Percentiles rank a stretch among this genome's conserved stretches.
Conservation (phyloP, 2,797 vertebrate species). For the Pantherophis vulpinus region DNA sequence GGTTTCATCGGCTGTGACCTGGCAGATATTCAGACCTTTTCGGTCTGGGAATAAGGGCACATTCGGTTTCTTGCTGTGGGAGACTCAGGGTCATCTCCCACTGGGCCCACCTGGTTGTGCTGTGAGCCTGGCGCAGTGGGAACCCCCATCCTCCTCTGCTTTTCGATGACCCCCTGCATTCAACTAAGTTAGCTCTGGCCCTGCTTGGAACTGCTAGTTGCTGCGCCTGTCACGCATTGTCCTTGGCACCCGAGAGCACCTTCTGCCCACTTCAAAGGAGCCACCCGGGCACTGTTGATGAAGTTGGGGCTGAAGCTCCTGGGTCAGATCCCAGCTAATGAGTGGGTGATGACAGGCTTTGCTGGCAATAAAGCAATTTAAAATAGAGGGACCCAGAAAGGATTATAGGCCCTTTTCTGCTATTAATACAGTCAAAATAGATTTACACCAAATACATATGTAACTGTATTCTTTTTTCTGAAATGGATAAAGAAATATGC, state of each 20-base stretch:
- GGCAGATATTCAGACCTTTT: background rate
- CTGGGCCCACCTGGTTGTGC: background rate
- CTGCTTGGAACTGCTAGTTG: background rate
- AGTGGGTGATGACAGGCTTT: background rate
- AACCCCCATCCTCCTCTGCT: background rate
- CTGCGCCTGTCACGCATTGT: background rate
- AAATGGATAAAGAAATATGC: background rate
- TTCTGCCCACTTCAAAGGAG: background rate
- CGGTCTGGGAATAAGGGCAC: background rate
- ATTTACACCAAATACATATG: background rate
- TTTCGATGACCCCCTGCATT: too few species aligned
- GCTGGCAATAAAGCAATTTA: background rate
- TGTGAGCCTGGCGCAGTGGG: background rate
- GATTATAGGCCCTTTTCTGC: background rate
- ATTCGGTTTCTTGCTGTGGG: background rate
- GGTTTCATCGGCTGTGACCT: background rate
- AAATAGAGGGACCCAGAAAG: background rate
- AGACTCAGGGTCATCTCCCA: background rate
- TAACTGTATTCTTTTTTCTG: background rate
- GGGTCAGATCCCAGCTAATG: background rate
- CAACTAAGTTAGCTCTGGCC: background rate
- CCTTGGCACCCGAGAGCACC: background rate
- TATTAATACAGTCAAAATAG: background rate
- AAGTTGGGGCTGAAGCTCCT: background rate
- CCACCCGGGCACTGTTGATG: background rate